Percentiles rank a stretch among this genome's conserved stretches.
Evolutionary conservation across 2,797 vertebrate genomes (phyloP).

Genomic region (Zenarchopterus dispar): DNA sequence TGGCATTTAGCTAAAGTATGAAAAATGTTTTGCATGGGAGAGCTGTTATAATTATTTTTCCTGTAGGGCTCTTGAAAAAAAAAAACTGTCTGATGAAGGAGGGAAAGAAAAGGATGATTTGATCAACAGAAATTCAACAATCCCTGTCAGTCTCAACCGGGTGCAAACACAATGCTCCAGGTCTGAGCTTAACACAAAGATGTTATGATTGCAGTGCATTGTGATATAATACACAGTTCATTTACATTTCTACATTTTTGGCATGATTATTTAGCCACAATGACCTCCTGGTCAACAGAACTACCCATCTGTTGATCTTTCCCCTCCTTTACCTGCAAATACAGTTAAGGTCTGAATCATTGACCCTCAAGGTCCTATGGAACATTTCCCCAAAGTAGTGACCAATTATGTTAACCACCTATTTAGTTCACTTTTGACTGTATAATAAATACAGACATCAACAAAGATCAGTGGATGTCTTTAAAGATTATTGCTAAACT

Average conservation of each 20-base stretch:
- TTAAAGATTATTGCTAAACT: no score
- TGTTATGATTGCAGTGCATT: constrained; percentile 6
- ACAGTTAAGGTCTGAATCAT: no score
- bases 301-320: neutral
- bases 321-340: no score
- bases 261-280: constrained; percentile 22
- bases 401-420: no score
- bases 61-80: constrained; percentile 29
- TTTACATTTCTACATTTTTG: constrained; percentile 1
- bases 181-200: constrained; percentile 1
- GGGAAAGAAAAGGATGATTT: constrained; percentile 47
- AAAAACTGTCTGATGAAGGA: constrained; percentile 18
- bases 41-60: constrained; percentile 62
- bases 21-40: constrained; percentile 43
- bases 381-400: no score
- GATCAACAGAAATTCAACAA: constrained; percentile 35
- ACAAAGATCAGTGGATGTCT: no score
- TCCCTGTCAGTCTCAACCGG: constrained; percentile 1
- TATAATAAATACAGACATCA: no score
- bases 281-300: constrained; percentile 7
- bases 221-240: constrained; percentile 16
- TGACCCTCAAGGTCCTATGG: no score
- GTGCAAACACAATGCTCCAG: neutral
- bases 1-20: constrained; percentile 46
- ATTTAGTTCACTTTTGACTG: no score